Evolutionary conservation across 2,888 invertebrate genomes (phyloP).

Genomic region (Clistopyga incitator): DNA sequence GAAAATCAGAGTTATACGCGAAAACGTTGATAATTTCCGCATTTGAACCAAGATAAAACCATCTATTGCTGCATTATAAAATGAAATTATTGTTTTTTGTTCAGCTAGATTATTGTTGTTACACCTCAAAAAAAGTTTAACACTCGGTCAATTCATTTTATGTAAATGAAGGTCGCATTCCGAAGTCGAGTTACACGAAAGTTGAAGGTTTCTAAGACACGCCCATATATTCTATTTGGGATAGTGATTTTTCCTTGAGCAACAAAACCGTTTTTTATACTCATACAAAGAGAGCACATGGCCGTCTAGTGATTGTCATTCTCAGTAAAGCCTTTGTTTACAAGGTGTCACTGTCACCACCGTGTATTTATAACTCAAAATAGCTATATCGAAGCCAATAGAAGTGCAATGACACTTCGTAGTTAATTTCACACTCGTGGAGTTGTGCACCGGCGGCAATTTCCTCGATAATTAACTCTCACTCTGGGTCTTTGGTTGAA

Average conservation of each 20-base stretch:
- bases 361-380: not conserved
- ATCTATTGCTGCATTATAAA: too few relatives aligned
- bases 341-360: not conserved
- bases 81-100: too few relatives aligned
- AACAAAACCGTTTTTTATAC: not conserved
- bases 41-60: too few relatives aligned
- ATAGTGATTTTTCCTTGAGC: not conserved
- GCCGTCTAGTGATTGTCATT: not conserved
- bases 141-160: too few relatives aligned
- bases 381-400: not conserved
- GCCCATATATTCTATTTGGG: too few relatives aligned
- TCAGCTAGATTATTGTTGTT: too few relatives aligned
- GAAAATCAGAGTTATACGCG: too few relatives aligned
- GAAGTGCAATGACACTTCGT: constrained; percentile 8
- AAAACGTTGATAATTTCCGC: too few relatives aligned
- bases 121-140: too few relatives aligned
- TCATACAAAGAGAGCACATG: not conserved
- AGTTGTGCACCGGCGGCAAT: constrained; percentile 12
- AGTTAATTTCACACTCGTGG: constrained; percentile 20
- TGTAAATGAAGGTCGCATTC: too few relatives aligned
- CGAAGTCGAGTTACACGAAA: too few relatives aligned
- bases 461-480: constrained; percentile 28
- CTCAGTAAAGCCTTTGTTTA: not conserved
- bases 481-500: constrained; percentile 25
- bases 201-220: too few relatives aligned